Base-by-base conservation (phyloP, 2,797 vertebrate species). In the Hapalemur alaotrensis region DNA sequence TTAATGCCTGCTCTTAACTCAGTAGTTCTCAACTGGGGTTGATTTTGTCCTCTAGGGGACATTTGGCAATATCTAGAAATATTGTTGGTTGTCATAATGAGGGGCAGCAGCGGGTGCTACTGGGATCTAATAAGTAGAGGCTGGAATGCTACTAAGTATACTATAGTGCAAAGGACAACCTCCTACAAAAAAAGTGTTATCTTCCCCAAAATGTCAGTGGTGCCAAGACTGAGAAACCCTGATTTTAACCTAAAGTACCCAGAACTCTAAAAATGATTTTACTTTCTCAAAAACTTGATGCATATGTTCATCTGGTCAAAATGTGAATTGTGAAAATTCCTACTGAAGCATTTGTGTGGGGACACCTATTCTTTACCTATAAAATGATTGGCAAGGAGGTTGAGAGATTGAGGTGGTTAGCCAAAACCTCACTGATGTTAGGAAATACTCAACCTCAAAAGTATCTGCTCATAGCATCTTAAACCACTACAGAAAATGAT, bases 241-340 rank as follows among this genome's bases (percentile, higher is more conserved):
- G 22, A 80, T 32, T 88, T 79, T 72, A 84, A 83, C 4, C 14
- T 57, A 89, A 57, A 57, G 32, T 82, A 14, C 25, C 85, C 50
- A 89, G 57, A 93, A 91, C 13, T 61, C 25, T 61, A 89, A 80
- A 87, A 75, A 70, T 87, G 1, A 54, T 84, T 92, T 96, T 35
- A 65, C 1, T 89, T 87, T 84, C 48, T 85, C 65, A 89, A 80
- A 87, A 80, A 52, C 43, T 25, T 82, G 25, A 82, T 61, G 7
- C 30, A 7, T 59, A 1, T 69, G 23, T 91, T 96, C 46, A 91
- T 81, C 28, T 73, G 13, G 23, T 79, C 43, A 89, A 48, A 94
- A 96, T 38, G 32, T 78, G 41, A 20, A 65, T 57, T 32, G 4
- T 46, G 17, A 48, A 84, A 89, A 89, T 63, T 57, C 18, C 32